Conservation (phyloP, 2,797 vertebrate species). For the Myripristis jacobus region DNA sequence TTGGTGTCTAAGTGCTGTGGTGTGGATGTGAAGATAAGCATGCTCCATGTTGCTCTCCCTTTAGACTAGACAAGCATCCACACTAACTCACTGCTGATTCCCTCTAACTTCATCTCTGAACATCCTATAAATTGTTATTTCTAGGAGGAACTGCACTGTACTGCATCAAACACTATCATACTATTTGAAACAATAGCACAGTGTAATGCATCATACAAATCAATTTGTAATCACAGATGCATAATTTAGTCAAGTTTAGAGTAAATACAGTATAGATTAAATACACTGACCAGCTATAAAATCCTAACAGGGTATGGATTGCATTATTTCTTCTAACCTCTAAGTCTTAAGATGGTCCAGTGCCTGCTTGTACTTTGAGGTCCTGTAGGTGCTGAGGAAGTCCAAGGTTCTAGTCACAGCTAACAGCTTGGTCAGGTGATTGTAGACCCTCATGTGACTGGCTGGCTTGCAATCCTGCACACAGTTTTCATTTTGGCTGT, state of each 20-base stretch:
- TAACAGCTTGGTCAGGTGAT: conserved; percentile 49
- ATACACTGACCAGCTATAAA: no score
- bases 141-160: neutral
- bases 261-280: neutral
- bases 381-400: conserved; percentile 2
- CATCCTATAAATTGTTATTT: neutral
- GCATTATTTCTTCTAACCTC: neutral
- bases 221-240: neutral
- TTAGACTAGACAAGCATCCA: conserved; percentile 21
- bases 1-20: conserved; percentile 30
- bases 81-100: neutral
- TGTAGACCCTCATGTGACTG: conserved; percentile 38
- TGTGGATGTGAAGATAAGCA: conserved; percentile 87
- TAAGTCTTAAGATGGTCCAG: neutral
- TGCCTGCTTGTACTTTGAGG: neutral
- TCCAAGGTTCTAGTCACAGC: conserved; percentile 30
- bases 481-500: neutral
- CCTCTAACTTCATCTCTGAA: neutral
- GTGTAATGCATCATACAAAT: neutral
- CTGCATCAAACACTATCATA: neutral
- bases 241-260: neutral
- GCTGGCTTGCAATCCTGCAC: neutral
- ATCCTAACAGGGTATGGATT: neutral
- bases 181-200: neutral
- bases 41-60: conserved; percentile 80